Evolutionary conservation across 1,140 invertebrate species (phyloP).

Genomic region (Asobara japonica): DNA sequence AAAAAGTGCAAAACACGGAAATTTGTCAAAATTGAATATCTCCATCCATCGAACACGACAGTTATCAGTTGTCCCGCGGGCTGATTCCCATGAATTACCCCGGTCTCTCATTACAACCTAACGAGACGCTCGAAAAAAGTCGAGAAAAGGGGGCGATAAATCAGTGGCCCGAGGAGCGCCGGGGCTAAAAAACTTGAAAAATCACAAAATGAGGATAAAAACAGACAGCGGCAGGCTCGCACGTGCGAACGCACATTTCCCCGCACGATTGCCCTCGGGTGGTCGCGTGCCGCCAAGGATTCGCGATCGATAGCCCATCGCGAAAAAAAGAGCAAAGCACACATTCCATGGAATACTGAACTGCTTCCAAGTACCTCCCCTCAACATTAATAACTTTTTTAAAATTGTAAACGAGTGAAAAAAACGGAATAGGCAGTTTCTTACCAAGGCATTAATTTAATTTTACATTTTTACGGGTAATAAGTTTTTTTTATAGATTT

Average conservation of each 20-base stretch:
- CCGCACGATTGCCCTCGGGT: conserved; percentile 37
- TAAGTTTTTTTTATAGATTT: no score
- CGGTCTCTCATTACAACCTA: conserved; percentile 2
- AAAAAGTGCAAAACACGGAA: no score
- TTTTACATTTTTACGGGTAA: no score
- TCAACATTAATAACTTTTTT: no score
- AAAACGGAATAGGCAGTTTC: no score
- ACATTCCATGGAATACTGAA: no score
- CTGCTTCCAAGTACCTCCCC: no score
- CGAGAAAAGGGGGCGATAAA: background rate
- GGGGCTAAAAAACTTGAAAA: background rate
- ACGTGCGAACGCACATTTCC: conserved; percentile 24
- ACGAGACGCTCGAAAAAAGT: background rate
- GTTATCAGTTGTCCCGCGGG: background rate
- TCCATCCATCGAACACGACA: no score
- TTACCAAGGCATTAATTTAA: no score
- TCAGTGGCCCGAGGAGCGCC: background rate
- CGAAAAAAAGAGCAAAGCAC: conserved; percentile 32
- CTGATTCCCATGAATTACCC: conserved; percentile 30
- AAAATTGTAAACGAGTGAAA: conserved; percentile 19
- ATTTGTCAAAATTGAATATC: no score
- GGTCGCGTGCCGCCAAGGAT: conserved; percentile 41
- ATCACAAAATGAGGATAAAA: conserved; percentile 16
- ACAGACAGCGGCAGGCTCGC: background rate
- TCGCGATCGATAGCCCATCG: conserved; percentile 37